These are phyloP conservation scores for Arbacia lixula DNA, from an alignment of 53 echinoderm and acorn worm genomes.

Conservation along the genomic window DNA sequence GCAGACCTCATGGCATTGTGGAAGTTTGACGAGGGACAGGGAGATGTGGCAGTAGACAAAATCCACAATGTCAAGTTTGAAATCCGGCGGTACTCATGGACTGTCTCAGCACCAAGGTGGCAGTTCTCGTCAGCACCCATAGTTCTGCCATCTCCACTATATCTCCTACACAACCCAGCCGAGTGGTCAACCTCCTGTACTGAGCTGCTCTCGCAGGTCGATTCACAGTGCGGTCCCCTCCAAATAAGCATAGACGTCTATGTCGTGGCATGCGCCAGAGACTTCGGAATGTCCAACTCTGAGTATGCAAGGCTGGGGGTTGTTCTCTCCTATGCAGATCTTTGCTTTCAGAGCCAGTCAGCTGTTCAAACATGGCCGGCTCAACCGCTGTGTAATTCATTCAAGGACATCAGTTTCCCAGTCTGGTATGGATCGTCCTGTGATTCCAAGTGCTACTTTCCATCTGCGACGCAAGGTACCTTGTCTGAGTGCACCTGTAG, in stretches of 20 bases:
- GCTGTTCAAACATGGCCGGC: slow-evolving; percentile 66
- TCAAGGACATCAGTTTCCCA: slow-evolving; percentile 72
- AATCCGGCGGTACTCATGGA: slow-evolving; percentile 58
- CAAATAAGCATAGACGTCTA: slow-evolving; percentile 60
- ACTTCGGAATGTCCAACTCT: slow-evolving; percentile 70
- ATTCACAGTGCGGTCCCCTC: slow-evolving; percentile 1
- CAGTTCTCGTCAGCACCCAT: slow-evolving; percentile 75
- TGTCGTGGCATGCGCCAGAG: slow-evolving; percentile 72
- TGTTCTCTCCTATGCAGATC: slow-evolving; percentile 72
- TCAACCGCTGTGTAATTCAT: slow-evolving; percentile 65
- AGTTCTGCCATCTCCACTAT: slow-evolving; percentile 42
- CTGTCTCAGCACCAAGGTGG: slow-evolving; percentile 64
- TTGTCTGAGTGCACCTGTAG: slow-evolving; percentile 62
- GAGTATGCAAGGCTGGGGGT: slow-evolving; percentile 64
- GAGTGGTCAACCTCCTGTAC: slow-evolving; percentile 32
- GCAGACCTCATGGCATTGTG: slow-evolving; percentile 68
- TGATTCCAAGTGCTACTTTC: slow-evolving; percentile 65
- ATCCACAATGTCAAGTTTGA: slow-evolving; percentile 59
- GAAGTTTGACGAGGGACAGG: slow-evolving; percentile 92
- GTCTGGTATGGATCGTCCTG: slow-evolving; percentile 76
- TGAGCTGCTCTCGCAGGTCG: background rate
- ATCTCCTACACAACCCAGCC: slow-evolving; percentile 45
- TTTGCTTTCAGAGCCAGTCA: slow-evolving; percentile 48
- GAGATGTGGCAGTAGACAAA: slow-evolving; percentile 60
- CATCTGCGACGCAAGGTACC: background rate